Conservation (phyloP, 2,113 vertebrate genomes). For the Zosterops japonicus region DNA sequence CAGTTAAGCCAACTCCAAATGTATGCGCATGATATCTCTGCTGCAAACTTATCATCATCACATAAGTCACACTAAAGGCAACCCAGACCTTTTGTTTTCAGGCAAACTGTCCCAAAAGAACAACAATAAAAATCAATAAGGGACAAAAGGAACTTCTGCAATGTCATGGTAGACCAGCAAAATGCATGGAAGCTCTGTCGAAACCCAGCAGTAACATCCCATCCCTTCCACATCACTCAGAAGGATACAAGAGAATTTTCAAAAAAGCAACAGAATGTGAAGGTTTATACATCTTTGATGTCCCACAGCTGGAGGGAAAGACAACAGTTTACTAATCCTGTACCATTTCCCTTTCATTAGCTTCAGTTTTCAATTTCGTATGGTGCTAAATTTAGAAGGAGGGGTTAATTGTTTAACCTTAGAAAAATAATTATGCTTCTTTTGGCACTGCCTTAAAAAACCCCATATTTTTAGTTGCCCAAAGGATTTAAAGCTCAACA, state of each 20-base stretch:
- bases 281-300: not conserved
- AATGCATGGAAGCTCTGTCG: not conserved
- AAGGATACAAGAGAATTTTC: not conserved
- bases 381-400: not conserved
- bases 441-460: fast-evolving
- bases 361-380: not conserved
- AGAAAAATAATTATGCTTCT: not conserved
- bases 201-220: not conserved
- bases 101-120: not conserved
- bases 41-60: not conserved
- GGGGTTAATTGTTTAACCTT: not conserved
- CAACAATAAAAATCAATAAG: not conserved
- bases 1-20: not conserved
- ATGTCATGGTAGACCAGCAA: not conserved
- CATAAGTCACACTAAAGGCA: not conserved
- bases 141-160: not conserved
- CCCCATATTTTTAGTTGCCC: not conserved
- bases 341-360: not conserved
- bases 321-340: not conserved
- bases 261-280: not conserved
- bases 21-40: not conserved
- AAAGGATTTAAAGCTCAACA: not conserved
- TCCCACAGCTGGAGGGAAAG: not conserved
- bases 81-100: not conserved
- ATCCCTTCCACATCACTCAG: not conserved